A percentile compares a stretch with the other conserved stretches of the same genome.
These are phyloP conservation scores for Sigmodon hispidus DNA, from an alignment of 2,113 vertebrate species.

Conservation along the genomic window DNA sequence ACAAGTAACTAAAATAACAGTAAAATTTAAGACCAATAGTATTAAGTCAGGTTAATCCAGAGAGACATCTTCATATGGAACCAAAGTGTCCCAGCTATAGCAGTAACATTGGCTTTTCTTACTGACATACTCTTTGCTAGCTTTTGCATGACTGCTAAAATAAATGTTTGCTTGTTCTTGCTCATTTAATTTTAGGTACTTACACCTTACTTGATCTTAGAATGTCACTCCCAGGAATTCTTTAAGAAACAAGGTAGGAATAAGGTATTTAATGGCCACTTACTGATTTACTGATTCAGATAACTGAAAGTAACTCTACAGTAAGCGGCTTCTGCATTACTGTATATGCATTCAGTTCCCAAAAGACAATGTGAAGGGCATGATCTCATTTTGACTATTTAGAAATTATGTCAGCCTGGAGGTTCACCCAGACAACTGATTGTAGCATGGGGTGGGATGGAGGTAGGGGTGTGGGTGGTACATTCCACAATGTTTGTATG, in stretches of 20 bases:
- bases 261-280: conserved; percentile 38
- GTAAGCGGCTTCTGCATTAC: conserved; percentile 16
- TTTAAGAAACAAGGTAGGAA: conserved; percentile 70
- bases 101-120: conserved; percentile 59
- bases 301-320: conserved; percentile 30
- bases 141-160: conserved; percentile 55
- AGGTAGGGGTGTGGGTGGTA: background rate
- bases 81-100: conserved; percentile 54
- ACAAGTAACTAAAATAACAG: conserved; percentile 26
- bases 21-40: conserved; percentile 51
- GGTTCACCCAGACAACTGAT: background rate
- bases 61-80: conserved; percentile 24
- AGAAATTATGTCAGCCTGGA: background rate
- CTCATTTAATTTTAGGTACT: conserved; percentile 47
- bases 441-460: background rate
- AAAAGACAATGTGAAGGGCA: background rate
- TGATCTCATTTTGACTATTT: background rate
- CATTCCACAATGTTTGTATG: background rate
- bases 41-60: conserved; percentile 48
- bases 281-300: background rate
- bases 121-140: conserved; percentile 27
- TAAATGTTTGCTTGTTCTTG: conserved; percentile 48
- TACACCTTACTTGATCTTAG: conserved; percentile 46
- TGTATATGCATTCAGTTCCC: conserved; percentile 33
- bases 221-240: conserved; percentile 56